Percentiles rank a stretch among this genome's conserved stretches.
These are phyloP conservation scores for Oligia strigilis DNA, from an alignment of 2,888 invertebrate genomes.

Conservation along the genomic window DNA sequence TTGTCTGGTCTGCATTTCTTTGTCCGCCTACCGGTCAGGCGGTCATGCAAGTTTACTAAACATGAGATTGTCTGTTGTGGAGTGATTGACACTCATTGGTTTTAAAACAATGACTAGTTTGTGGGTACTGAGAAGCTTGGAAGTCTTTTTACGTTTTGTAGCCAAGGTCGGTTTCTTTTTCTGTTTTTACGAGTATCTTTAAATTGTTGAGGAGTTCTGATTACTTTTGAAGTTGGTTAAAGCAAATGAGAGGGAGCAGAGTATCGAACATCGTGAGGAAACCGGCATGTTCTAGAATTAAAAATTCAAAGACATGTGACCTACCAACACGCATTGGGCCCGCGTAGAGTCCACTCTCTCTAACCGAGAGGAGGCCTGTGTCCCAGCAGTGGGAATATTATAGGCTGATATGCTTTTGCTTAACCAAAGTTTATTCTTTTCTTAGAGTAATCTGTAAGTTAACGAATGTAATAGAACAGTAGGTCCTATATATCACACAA, in stretches of 20 bases:
- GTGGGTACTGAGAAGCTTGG: constrained; percentile 29
- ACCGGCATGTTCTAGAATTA: too few species aligned
- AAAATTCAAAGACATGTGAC: neutral
- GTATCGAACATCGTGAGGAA: too few species aligned
- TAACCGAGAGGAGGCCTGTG: too few species aligned
- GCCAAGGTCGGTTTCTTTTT: constrained; percentile 13
- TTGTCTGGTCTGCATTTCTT: constrained; percentile 20
- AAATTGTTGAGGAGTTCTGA: neutral
- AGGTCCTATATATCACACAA: too few species aligned
- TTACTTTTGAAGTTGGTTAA: neutral
- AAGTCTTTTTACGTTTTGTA: neutral
- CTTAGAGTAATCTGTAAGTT: neutral
- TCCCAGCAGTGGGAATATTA: too few species aligned
- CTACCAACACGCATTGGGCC: too few species aligned
- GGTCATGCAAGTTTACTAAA: constrained; percentile 53
- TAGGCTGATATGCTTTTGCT: neutral
- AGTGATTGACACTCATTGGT: constrained; percentile 47
- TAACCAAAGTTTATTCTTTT: neutral
- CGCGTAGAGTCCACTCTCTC: too few species aligned
- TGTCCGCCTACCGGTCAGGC: constrained; percentile 7
- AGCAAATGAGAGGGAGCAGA: neutral
- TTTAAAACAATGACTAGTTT: constrained; percentile 53
- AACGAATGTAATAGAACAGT: neutral
- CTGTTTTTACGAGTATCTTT: neutral
- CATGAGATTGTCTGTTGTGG: constrained; percentile 27